Evolutionary conservation across 2,797 vertebrate species (phyloP), one percentile per base, ranked within the genome.

Genomic region (Limnodromus scolopaceus): DNA sequence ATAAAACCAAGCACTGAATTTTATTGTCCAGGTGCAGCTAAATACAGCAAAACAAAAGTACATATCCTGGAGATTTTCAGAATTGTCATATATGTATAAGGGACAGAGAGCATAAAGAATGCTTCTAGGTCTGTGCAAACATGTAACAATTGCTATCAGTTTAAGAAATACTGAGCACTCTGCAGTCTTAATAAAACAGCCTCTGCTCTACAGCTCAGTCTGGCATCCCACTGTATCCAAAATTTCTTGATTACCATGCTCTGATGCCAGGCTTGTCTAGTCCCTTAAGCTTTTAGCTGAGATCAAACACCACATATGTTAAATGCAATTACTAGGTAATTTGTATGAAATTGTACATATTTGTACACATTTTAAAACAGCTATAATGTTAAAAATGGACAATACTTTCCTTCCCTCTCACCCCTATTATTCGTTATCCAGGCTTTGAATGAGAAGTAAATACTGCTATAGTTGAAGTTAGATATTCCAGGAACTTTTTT

Each of bases 261-360:
- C 34, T 27, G 41, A 66, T 17, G 16, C 17, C 38, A 76, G 11
- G 10, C 24, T 78, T 75, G 34, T 22, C 27, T 32, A 91, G 34
- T 39, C 23, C 20, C 8, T 46, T 18, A n/a, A 30, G 10, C 18
- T 30, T 89, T 71, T 22, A 65, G 23, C 13, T 19, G 15, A 82
- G 23, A 64, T 65, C 39, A 78, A 70, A 24, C 39, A 72, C 2
- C 9, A 27, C 32, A 36, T 8, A 51, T 0, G 0, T 0, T 32
- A 89, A 64, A 10, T 34, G 23, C 10, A 68, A 32, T 53, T 51
- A 55, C 22, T 58, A 78, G 53, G 28, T 27, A 30, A 12, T 55
- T 45, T 36, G 45, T 71, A 68, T 2, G 2, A 69, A 24, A 54
- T 70, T 46, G 51, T 57, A 84, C 5, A 34, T 5, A n/a, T 70